Percentiles rank a stretch among this genome's conserved stretches.
Conservation (phyloP, 2,888 invertebrate species). For the Eristalinus sepulchralis region DNA sequence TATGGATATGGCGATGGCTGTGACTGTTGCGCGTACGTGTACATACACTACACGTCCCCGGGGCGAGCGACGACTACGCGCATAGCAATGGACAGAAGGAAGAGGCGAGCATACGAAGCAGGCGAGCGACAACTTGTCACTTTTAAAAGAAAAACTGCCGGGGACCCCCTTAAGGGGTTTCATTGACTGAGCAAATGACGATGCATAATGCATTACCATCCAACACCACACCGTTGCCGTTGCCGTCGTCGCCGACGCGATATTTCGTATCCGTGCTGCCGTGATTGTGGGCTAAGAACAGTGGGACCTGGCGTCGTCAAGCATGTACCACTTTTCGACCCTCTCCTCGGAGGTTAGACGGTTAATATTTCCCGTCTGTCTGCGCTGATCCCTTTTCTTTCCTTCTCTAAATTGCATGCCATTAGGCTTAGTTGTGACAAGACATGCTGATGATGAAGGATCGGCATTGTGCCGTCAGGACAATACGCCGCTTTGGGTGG, state of each 20-base stretch:
- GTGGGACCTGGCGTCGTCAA: constrained; percentile 18
- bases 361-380: neutral
- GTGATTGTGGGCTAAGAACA: constrained; percentile 26
- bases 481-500: neutral
- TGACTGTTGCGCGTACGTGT: constrained; percentile 11
- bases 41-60: constrained; percentile 32
- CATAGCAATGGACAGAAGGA: neutral
- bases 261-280: constrained; percentile 9
- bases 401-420: neutral
- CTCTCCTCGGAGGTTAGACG: neutral
- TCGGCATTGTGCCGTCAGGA: neutral
- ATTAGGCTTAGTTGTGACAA: neutral
- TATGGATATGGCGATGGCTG: constrained; percentile 48
- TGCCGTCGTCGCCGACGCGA: constrained; percentile 31
- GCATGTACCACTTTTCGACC: neutral
- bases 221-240: constrained; percentile 55
- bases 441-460: neutral
- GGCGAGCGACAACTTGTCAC: constrained; percentile 63
- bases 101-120: neutral
- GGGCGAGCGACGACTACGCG: constrained; percentile 27
- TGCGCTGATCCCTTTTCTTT: neutral
- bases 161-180: constrained; percentile 58
- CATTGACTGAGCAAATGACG: constrained; percentile 61
- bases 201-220: constrained; percentile 69
- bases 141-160: constrained; percentile 53